Percentiles rank a stretch among this genome's conserved stretches.
These are phyloP conservation scores for Aleiodes sp. DNA, from an alignment of 1,140 invertebrate species.

Conservation along the genomic window DNA sequence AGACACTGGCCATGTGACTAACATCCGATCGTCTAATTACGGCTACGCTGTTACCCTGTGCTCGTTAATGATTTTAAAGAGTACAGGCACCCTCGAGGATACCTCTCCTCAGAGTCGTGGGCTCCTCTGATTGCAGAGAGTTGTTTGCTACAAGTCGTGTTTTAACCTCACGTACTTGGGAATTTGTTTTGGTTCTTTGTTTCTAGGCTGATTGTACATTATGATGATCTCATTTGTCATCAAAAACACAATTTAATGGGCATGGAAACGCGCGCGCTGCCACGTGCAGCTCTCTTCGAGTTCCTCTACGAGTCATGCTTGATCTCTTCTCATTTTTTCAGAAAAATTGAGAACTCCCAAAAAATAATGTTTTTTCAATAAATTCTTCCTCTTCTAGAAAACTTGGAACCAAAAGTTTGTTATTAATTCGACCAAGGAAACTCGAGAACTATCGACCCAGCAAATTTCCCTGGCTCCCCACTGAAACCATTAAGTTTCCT, in stretches of 20 bases:
- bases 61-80: slow-evolving; percentile 18
- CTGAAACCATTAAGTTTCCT: no score
- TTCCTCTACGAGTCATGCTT: no score
- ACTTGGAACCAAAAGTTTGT: no score
- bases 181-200: not conserved
- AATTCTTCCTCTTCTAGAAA: no score
- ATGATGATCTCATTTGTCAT: not conserved
- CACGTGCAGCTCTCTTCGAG: not conserved
- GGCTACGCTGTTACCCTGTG: not conserved
- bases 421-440: no score
- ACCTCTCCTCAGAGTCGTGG: not conserved
- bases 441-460: no score
- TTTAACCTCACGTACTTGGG: not conserved
- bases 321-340: no score
- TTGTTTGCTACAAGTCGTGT: not conserved
- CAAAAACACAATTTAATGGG: not conserved
- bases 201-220: not conserved
- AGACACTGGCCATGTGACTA: not conserved
- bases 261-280: not conserved
- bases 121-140: not conserved
- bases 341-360: no score
- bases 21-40: slow-evolving; percentile 16
- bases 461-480: no score
- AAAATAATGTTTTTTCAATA: no score
- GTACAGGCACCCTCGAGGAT: not conserved